Evolutionary conservation across 2,888 invertebrate species (phyloP), one percentile per base, ranked within the genome.

Genomic region (Syrista parreyssii): DNA sequence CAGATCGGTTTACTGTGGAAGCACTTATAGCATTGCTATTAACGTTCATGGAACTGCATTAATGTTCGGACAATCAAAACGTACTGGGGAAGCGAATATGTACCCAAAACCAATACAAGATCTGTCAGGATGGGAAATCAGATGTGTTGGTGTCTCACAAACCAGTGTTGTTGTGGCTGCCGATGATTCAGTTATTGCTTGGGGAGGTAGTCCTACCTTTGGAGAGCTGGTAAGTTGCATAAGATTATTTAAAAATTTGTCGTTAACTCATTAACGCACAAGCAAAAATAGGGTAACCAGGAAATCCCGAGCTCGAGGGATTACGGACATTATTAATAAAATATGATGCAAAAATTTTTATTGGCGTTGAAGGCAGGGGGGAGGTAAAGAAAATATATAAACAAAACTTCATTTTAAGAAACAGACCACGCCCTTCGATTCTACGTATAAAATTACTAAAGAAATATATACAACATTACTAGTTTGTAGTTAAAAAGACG

Each of bases 11-110:
- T 94, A 95, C 89, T 97, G 97, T 87, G 98, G 98, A 1, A 95
- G 97, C 33, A 95, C 97, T 0, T 98, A 95, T 92, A 97, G 96
- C 88, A 93, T 98, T 86, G 97, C 96, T 12, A 94, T 97, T 79
- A 97, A 96, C 87, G 97, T 91, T 0, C 91, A 91, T 71, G 91
- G 91, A 4, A 84, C 86, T 23, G 89, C 88, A 30, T 78, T 91
- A 73, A 88, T 98, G 91, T 98, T 98, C 92, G 98, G 98, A 0
- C 97, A 97, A 90, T 97, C 96, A 0, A 98, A 98, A 89, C 95
- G 97, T 79, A 96, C 97, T 0, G 98, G 98, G 0, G 98, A 98
- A 90, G 98, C 98, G 3, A 97, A 97, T 86, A 98, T 98, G 98
- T 98, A 98, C 90, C 98, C 98, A 0, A 98, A 98, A 89, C 97